A percentile compares a stretch with the other conserved stretches of the same genome.
Conservation (phyloP, 1,140 invertebrate genomes). For the Bilobella aurantiaca region DNA sequence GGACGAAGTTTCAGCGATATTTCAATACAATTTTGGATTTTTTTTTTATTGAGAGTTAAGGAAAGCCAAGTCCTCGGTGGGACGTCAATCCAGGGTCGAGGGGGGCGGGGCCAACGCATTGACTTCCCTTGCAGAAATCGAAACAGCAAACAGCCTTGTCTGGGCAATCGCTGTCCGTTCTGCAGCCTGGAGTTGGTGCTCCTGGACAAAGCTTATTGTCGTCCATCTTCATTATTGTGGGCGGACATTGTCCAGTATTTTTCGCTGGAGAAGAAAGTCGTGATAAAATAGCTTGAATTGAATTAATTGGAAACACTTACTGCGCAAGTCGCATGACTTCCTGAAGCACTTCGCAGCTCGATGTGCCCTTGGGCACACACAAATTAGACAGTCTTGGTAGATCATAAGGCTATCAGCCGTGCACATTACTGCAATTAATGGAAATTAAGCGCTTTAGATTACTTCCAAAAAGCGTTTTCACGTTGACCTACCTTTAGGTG, state of each 20-base stretch:
- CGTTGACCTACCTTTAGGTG: not conserved
- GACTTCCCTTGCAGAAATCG: conserved; percentile 6
- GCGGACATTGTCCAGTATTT: conserved; percentile 2
- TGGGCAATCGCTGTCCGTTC: conserved; percentile 3
- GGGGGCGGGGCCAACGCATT: not conserved
- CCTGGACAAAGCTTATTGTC: not conserved
- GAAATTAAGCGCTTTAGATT: not conserved
- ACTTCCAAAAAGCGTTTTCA: not conserved
- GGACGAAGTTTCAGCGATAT: too few relatives aligned
- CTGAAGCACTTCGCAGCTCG: conserved; percentile 6
- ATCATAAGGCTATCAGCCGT: conserved; percentile 6
- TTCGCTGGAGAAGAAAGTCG: not conserved
- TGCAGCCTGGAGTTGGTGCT: not conserved
- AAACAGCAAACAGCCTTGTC: not conserved
- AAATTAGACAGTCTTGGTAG: conserved; percentile 6
- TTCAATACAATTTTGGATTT: too few relatives aligned
- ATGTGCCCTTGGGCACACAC: not conserved
- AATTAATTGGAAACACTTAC: not conserved
- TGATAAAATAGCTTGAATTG: not conserved
- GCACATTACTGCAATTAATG: conserved; percentile 8
- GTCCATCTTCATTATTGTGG: not conserved
- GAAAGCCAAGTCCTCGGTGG: not conserved
- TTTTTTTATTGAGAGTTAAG: too few relatives aligned
- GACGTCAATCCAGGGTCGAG: conserved; percentile 3
- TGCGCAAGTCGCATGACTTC: conserved; percentile 4